Evolutionary conservation across 2,888 invertebrate species (phyloP).

Genomic region (Elysia crispata): DNA sequence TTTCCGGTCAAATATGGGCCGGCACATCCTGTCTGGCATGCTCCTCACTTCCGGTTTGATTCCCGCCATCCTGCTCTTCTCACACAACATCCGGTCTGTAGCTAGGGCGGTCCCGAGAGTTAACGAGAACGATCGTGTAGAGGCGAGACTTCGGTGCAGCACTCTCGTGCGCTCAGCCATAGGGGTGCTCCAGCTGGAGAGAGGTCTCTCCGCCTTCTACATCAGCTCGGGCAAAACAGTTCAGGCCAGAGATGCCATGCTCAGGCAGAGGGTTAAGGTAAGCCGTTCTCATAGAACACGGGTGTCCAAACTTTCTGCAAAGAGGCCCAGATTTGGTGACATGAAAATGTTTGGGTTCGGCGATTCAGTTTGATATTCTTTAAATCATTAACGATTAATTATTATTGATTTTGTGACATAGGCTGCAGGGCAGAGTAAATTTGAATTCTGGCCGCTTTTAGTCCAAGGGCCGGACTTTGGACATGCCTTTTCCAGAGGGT

Average conservation of each 20-base stretch:
- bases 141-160: not conserved
- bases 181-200: slow-evolving; percentile 19
- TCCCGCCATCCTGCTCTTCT: slow-evolving; percentile 19
- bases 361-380: too few species aligned
- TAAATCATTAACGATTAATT: too few species aligned
- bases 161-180: not conserved
- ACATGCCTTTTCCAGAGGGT: too few species aligned
- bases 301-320: too few species aligned
- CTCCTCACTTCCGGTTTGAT: slow-evolving; percentile 21
- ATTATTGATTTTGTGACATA: too few species aligned
- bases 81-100: slow-evolving; percentile 26
- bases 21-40: slow-evolving; percentile 14
- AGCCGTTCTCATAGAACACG: too few species aligned
- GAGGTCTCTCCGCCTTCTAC: slow-evolving; percentile 23
- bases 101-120: not conserved
- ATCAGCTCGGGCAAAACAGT: slow-evolving; percentile 11
- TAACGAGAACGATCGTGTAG: not conserved
- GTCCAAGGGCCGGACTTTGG: too few species aligned
- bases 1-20: slow-evolving; percentile 24
- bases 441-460: too few species aligned
- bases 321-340: too few species aligned
- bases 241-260: not conserved
- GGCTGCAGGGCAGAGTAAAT: too few species aligned
- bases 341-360: too few species aligned
- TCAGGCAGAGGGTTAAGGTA: slow-evolving; percentile 10